A percentile compares a stretch with the other conserved stretches of the same genome.
Evolutionary conservation across 2,113 vertebrate species (phyloP).

Genomic region (Cryptotis parvus): DNA sequence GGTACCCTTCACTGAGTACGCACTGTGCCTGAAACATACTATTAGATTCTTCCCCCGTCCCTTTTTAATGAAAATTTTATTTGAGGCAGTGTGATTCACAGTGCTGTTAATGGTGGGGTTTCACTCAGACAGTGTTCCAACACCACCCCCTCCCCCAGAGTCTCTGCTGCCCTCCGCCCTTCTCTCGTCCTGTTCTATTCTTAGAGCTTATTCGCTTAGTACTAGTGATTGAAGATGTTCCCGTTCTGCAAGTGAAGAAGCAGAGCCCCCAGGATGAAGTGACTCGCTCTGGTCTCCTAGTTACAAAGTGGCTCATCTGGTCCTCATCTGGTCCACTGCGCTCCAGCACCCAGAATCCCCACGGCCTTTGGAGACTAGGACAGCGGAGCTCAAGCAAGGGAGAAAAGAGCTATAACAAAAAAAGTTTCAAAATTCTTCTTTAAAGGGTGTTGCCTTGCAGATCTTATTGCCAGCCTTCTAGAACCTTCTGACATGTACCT

Average conservation of each 20-base stretch:
- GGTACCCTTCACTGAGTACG: neutral
- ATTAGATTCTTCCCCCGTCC: too few relatives aligned
- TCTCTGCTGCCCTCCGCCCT: too few relatives aligned
- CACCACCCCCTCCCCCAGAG: too few relatives aligned
- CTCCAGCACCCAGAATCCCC: neutral
- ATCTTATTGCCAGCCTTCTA: neutral
- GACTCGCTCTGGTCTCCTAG: neutral
- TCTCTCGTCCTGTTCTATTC: neutral
- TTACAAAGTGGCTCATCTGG: neutral
- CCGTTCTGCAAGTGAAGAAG: slow-evolving; percentile 1
- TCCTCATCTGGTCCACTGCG: neutral
- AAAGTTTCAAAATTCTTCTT: slow-evolving; percentile 3
- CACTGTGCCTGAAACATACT: neutral
- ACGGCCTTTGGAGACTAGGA: neutral
- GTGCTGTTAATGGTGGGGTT: too few relatives aligned
- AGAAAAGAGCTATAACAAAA: slow-evolving; percentile 9
- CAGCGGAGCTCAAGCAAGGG: neutral
- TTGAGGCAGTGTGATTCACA: too few relatives aligned
- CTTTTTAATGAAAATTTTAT: too few relatives aligned
- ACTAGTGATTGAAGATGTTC: neutral
- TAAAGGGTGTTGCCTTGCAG: neutral
- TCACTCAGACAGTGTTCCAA: too few relatives aligned
- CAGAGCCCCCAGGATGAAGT: neutral
- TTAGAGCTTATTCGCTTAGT: slow-evolving; percentile 25
- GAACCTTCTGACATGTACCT: neutral